Evolutionary conservation across 2,888 invertebrate genomes (phyloP).

Genomic region (Cybosia mesomella): DNA sequence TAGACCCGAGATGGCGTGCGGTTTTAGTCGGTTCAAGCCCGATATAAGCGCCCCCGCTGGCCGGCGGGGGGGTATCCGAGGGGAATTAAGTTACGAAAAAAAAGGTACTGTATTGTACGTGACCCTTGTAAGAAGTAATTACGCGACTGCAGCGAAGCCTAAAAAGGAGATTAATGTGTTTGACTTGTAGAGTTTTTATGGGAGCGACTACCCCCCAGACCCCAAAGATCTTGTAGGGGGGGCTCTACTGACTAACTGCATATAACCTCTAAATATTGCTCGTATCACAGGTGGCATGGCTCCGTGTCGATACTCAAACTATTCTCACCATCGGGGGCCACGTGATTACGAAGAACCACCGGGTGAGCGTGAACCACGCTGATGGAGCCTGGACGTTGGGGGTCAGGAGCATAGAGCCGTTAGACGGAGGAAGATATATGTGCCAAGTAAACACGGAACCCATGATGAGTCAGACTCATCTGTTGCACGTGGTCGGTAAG

Average conservation of each 20-base stretch:
- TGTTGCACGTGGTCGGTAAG: slow-evolving; percentile 80
- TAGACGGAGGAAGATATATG: slow-evolving; percentile 95
- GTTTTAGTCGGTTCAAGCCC: too few relatives aligned
- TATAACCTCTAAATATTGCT: neutral
- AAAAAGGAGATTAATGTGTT: too few relatives aligned
- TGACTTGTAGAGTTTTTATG: too few relatives aligned
- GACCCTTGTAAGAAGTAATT: too few relatives aligned
- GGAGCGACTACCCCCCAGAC: too few relatives aligned
- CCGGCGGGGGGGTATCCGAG: too few relatives aligned
- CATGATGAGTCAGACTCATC: slow-evolving; percentile 83
- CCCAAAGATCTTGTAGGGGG: too few relatives aligned
- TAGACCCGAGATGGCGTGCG: too few relatives aligned
- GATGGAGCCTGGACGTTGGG: slow-evolving; percentile 94
- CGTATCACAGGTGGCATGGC: slow-evolving; percentile 92
- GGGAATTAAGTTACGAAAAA: too few relatives aligned
- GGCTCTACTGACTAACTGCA: neutral
- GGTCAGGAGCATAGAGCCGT: slow-evolving; percentile 92
- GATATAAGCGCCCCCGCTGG: too few relatives aligned
- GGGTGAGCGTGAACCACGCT: slow-evolving; percentile 92
- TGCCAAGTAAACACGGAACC: slow-evolving; percentile 87
- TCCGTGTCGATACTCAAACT: slow-evolving; percentile 96
- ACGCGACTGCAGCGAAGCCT: too few relatives aligned
- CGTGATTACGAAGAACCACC: slow-evolving; percentile 96
- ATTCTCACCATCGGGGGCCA: slow-evolving; percentile 95
- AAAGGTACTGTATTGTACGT: too few relatives aligned